Percentiles rank a stretch among this genome's conserved stretches.
Evolutionary conservation across 2,797 vertebrate genomes (phyloP).

Genomic region (Tarsius wallacei): DNA sequence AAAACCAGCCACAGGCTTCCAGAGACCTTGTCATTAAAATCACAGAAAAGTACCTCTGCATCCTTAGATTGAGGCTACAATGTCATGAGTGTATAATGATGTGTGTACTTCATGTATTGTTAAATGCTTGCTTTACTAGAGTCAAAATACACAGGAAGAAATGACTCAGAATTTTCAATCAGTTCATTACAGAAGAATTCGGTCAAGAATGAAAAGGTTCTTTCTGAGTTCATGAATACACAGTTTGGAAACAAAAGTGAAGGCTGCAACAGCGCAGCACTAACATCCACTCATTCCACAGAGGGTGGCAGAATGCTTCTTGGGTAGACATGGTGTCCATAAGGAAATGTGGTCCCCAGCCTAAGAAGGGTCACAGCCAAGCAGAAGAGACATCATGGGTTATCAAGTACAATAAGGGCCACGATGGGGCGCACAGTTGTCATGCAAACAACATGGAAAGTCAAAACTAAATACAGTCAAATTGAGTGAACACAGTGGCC

Average conservation of each 20-base stretch:
- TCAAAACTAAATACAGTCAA: background rate
- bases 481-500: background rate
- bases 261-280: background rate
- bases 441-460: background rate
- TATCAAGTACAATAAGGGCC: accelerated
- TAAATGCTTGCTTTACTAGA: background rate
- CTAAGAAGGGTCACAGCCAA: background rate
- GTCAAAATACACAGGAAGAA: background rate
- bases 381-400: background rate
- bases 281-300: accelerated
- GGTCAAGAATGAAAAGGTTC: background rate
- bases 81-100: background rate
- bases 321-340: accelerated
- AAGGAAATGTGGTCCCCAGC: accelerated
- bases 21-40: background rate
- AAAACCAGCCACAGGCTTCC: background rate
- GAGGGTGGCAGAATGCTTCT: accelerated
- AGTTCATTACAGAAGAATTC: background rate
- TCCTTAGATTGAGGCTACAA: background rate
- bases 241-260: background rate
- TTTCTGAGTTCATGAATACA: background rate
- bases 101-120: too few relatives aligned
- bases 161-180: background rate
- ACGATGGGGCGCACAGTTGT: accelerated
- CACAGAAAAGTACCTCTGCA: background rate